Conservation (phyloP, 2,888 invertebrate species). For the Tetramorium bicarinatum region DNA sequence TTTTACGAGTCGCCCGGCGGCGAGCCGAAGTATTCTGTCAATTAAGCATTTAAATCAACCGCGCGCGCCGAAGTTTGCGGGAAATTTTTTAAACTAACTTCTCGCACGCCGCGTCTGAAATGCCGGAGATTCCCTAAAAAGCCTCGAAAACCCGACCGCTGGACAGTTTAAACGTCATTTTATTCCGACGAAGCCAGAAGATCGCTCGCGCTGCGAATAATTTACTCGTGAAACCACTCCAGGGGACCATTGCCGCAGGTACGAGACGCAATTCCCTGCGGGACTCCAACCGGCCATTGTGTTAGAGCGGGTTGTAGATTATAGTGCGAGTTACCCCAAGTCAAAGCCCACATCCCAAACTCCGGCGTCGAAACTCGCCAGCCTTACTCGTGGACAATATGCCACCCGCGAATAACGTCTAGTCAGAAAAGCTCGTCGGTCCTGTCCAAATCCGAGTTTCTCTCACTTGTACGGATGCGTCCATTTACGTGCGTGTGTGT, state of each 20-base stretch:
- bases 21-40: constrained; percentile 43
- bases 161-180: constrained; percentile 44
- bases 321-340: constrained; percentile 57
- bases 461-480: constrained; percentile 52
- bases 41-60: constrained; percentile 54
- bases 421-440: constrained; percentile 52
- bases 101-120: constrained; percentile 19
- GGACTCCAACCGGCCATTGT: constrained; percentile 53
- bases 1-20: constrained; percentile 48
- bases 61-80: constrained; percentile 36
- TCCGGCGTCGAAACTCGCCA: constrained; percentile 46
- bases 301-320: constrained; percentile 55
- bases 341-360: constrained; percentile 58
- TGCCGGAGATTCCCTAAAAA: constrained; percentile 7
- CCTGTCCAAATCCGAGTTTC: constrained; percentile 47
- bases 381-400: constrained; percentile 54
- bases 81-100: constrained; percentile 31
- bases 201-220: constrained; percentile 53
- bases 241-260: constrained; percentile 54
- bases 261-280: constrained; percentile 56
- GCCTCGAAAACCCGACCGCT: background rate
- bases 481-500: background rate
- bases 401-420: constrained; percentile 55
- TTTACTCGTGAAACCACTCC: constrained; percentile 55
- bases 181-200: constrained; percentile 35